A percentile compares a stretch with the other conserved stretches of the same genome.
Conservation (phyloP, 2,888 invertebrate species). For the Odontothrips loti region DNA sequence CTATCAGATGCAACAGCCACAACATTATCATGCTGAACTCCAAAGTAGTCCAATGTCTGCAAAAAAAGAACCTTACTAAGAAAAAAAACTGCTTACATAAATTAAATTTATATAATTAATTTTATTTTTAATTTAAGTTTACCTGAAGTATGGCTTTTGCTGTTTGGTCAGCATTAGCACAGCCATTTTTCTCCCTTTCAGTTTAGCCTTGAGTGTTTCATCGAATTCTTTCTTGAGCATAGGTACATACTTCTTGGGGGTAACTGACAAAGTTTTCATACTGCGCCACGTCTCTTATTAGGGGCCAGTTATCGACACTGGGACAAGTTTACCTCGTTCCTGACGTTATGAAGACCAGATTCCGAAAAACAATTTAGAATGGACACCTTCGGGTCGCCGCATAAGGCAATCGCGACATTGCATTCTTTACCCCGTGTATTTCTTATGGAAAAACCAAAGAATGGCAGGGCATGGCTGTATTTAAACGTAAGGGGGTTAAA, state of each 20-base stretch:
- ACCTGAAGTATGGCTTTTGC: not conserved
- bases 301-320: no score
- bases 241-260: not conserved
- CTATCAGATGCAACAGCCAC: not conserved
- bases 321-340: no score
- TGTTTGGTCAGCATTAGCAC: not conserved
- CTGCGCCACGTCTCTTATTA: no score
- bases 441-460: no score
- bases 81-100: not conserved
- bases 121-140: not conserved
- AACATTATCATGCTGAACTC: not conserved
- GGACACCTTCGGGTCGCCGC: no score
- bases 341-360: no score
- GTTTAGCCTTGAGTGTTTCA: not conserved
- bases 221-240: not conserved
- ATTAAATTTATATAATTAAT: not conserved
- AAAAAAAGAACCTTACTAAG: not conserved
- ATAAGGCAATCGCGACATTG: no score
- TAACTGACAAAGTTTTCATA: no score
- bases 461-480: no score
- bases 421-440: no score
- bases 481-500: no score
- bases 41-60: not conserved
- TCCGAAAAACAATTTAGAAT: no score
- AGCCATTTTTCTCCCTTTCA: not conserved